phyloP scores from a whole-genome alignment of 2,113 vertebrate genomes.

The Petroica traversi region DNA sequence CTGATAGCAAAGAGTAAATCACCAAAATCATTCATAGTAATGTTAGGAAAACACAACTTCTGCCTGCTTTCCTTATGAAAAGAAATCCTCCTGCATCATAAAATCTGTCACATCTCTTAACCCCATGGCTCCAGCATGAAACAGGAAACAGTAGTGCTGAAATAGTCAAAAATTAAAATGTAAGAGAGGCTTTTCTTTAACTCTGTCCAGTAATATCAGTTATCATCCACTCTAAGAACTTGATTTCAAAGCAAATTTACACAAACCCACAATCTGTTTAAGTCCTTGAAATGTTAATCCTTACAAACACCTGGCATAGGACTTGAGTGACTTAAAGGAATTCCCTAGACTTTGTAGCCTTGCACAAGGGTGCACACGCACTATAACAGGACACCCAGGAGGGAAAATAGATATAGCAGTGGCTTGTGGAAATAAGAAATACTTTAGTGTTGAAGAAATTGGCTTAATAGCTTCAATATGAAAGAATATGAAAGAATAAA shows the following conservation, averaged over 20 bases:
- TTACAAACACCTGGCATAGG: conserved; percentile 1
- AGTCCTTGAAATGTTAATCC: conserved; percentile 4
- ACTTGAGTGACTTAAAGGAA: conserved; percentile 3
- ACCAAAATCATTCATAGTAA: not conserved
- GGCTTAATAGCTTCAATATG: not conserved
- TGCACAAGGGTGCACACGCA: not conserved
- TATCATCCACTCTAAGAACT: not conserved
- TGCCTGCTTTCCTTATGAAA: not conserved
- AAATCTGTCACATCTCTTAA: not conserved
- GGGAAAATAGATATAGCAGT: not conserved
- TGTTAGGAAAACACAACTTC: conserved; percentile 30
- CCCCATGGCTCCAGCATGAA: not conserved
- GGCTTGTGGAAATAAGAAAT: not conserved
- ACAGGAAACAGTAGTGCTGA: not conserved
- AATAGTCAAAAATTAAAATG: not conserved
- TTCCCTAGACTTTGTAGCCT: not conserved
- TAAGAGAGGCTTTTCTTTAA: not conserved
- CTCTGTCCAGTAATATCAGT: not conserved
- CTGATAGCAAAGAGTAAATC: conserved; percentile 62
- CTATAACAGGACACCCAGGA: not conserved
- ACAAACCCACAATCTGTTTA: conserved; percentile 3
- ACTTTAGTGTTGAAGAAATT: not conserved
- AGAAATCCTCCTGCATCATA: not conserved
- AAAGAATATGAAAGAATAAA: conserved; percentile 36
- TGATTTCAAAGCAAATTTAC: conserved; percentile 38